These are phyloP conservation scores for Zaprionus taronus DNA, from an alignment of 1,140 invertebrate genomes.

Conservation along the genomic window DNA sequence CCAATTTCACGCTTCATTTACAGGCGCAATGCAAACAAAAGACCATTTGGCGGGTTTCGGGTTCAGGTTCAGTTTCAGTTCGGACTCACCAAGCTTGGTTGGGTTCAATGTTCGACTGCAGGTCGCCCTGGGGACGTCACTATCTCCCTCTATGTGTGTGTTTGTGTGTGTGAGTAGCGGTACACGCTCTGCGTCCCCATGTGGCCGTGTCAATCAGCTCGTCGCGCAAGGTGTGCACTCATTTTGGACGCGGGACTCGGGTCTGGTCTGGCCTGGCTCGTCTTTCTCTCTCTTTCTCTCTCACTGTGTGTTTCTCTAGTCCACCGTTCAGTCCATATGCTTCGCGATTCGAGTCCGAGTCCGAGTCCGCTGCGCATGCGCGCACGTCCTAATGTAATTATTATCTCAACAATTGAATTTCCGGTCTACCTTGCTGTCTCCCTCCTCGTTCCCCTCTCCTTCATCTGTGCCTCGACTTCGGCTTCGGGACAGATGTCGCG, in stretches of 20 bases:
- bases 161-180: conserved; percentile 10
- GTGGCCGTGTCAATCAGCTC: conserved; percentile 82
- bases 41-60: conserved; percentile 59
- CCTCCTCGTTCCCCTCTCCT: conserved; percentile 20
- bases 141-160: background rate
- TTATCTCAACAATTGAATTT: conserved; percentile 84
- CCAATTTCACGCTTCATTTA: conserved; percentile 84
- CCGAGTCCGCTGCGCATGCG: conserved; percentile 65
- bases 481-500: conserved; percentile 81
- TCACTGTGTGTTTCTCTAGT: background rate
- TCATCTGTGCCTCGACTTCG: conserved; percentile 36
- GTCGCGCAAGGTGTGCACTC: conserved; percentile 76
- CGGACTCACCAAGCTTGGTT: background rate
- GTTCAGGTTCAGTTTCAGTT: conserved; percentile 2
- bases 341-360: conserved; percentile 6
- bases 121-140: conserved; percentile 41
- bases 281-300: background rate
- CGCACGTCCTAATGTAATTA: conserved; percentile 84
- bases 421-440: conserved; percentile 63
- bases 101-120: conserved; percentile 73
- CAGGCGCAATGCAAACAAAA: conserved; percentile 79
- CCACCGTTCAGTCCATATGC: conserved; percentile 47
- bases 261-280: background rate
- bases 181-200: conserved; percentile 59
- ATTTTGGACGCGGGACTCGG: conserved; percentile 27